Evolutionary conservation across 2,797 vertebrate genomes (phyloP).

Genomic region (Phoxinus dragarum): DNA sequence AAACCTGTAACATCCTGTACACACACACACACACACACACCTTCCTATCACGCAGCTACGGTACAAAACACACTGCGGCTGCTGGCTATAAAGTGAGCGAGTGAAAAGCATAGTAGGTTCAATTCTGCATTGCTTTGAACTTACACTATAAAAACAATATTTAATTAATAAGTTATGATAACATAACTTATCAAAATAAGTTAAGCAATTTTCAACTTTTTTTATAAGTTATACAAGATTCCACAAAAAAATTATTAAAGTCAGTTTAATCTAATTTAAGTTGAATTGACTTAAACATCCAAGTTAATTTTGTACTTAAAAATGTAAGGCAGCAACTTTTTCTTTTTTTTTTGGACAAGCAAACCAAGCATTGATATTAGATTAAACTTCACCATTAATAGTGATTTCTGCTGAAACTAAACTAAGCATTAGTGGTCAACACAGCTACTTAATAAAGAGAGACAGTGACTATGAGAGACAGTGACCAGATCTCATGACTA

Average conservation of each 20-base stretch:
- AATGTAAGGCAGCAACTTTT: too few relatives aligned
- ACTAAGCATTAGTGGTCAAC: not conserved
- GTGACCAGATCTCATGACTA: not conserved
- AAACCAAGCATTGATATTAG: conserved; percentile 1
- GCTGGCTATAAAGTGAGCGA: not conserved
- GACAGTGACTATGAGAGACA: too few relatives aligned
- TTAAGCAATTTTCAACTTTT: too few relatives aligned
- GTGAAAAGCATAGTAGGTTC: conserved; percentile 3
- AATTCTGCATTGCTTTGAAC: not conserved
- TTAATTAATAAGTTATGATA: too few relatives aligned
- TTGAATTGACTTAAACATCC: too few relatives aligned
- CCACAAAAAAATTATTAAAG: too few relatives aligned
- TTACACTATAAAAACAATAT: too few relatives aligned
- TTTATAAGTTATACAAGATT: too few relatives aligned
- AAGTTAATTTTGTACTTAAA: too few relatives aligned
- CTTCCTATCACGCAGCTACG: conserved; percentile 2
- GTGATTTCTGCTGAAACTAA: conserved; percentile 3
- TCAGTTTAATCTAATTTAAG: too few relatives aligned
- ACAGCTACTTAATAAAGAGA: not conserved
- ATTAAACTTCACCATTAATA: not conserved
- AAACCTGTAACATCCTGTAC: conserved; percentile 74
- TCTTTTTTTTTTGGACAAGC: not conserved
- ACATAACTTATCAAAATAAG: too few relatives aligned
- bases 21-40: conserved; percentile 34
- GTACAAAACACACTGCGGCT: conserved; percentile 4